phyloP scores from a whole-genome alignment of 2,888 invertebrate genomes.

The Nomada ferruginata region DNA sequence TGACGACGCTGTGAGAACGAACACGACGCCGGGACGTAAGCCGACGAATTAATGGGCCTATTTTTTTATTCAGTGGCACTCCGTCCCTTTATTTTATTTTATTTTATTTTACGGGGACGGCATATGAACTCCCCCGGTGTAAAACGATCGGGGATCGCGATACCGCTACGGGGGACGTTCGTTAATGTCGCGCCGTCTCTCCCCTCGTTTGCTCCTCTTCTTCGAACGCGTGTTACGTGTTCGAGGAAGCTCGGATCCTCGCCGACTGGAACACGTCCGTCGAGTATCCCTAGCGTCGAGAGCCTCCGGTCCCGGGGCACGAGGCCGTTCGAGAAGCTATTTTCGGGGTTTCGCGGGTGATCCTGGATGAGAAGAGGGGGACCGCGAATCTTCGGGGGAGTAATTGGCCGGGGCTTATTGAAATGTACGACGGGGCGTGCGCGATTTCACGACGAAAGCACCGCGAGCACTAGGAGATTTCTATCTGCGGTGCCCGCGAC shows the following conservation, averaged over 20 bases:
- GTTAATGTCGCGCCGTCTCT: constrained; percentile 63
- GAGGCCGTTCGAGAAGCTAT: too few species aligned
- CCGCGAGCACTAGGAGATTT: constrained; percentile 75
- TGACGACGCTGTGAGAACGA: constrained; percentile 71
- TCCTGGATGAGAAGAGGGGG: not conserved
- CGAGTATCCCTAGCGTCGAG: not conserved
- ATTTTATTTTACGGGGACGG: constrained; percentile 70
- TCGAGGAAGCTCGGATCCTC: not conserved
- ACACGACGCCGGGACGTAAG: constrained; percentile 70
- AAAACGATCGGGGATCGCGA: constrained; percentile 69
- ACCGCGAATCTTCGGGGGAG: not conserved
- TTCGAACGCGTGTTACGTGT: constrained; percentile 14
- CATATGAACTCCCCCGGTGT: constrained; percentile 52
- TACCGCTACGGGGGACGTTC: constrained; percentile 60
- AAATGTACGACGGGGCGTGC: constrained; percentile 75
- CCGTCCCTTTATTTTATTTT: constrained; percentile 65
- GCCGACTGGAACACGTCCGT: too few species aligned
- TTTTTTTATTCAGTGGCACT: constrained; percentile 75
- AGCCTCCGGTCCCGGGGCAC: not conserved
- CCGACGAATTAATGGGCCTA: constrained; percentile 78
- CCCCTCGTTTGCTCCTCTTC: constrained; percentile 32
- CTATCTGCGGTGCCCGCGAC: constrained; percentile 75
- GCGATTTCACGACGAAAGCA: constrained; percentile 77
- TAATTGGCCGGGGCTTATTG: constrained; percentile 74
- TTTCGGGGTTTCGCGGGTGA: too few species aligned